Conservation (phyloP, 2,888 invertebrate species). For the Yponomeuta cagnagella region DNA sequence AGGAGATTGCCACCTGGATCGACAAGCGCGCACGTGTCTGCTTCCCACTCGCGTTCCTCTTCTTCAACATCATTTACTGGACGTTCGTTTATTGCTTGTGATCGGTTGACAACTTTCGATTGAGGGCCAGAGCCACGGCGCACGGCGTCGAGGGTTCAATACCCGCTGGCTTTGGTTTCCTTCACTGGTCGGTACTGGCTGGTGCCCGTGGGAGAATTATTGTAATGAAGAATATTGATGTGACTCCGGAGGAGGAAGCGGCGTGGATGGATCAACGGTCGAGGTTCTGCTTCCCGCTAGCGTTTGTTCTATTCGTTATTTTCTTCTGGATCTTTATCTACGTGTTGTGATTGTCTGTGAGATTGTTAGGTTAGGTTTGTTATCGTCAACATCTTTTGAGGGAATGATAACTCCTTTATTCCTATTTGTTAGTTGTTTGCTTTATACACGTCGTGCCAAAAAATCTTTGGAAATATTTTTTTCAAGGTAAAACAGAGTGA, state of each 20-base stretch:
- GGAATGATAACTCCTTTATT: background rate
- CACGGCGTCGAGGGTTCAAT: constrained; percentile 13
- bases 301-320: constrained; percentile 20
- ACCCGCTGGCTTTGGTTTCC: background rate
- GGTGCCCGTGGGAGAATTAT: background rate
- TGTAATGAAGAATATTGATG: background rate
- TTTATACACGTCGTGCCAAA: background rate
- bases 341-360: background rate
- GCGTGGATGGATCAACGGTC: constrained; percentile 16
- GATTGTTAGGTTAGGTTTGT: background rate
- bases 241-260: background rate
- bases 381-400: background rate
- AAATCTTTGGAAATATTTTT: background rate
- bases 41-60: constrained; percentile 85
- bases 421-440: background rate
- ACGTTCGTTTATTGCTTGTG: constrained; percentile 80
- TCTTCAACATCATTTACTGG: constrained; percentile 88
- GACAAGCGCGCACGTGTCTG: constrained; percentile 85
- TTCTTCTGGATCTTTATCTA: constrained; percentile 17
- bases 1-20: constrained; percentile 92
- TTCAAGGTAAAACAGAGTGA: background rate
- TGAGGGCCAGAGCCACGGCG: background rate
- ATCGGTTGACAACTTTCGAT: background rate
- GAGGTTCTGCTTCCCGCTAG: constrained; percentile 19
- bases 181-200: background rate